Percentiles rank a stretch among this genome's conserved stretches.
Evolutionary conservation across 2,797 vertebrate species (phyloP).

Genomic region (Podargus strigoides): DNA sequence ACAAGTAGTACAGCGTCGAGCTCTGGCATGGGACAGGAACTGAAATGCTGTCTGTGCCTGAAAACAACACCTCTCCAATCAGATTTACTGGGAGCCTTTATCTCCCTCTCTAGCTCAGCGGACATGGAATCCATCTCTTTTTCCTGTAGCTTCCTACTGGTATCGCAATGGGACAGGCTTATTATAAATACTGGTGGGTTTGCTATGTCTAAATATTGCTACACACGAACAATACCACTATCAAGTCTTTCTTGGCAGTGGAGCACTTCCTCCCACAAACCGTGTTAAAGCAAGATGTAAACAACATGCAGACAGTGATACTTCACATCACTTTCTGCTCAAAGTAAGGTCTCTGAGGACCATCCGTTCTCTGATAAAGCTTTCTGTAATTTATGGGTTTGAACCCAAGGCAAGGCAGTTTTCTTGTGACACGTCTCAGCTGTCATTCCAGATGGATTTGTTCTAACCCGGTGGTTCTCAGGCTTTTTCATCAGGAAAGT

Average conservation of each 20-base stretch:
- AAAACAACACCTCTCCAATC: background rate
- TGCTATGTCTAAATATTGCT: background rate
- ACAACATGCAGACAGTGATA: background rate
- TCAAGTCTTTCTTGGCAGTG: background rate
- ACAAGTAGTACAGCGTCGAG: background rate
- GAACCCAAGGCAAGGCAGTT: background rate
- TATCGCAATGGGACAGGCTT: background rate
- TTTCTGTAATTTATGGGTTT: background rate
- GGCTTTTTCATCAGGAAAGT: conserved; percentile 35
- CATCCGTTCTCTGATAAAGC: background rate
- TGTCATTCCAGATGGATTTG: background rate
- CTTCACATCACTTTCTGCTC: background rate
- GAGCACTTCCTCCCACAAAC: background rate
- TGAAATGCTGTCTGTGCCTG: background rate
- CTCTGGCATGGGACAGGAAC: background rate
- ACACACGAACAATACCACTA: background rate
- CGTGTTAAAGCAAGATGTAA: background rate
- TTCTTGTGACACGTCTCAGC: background rate
- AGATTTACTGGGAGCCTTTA: background rate
- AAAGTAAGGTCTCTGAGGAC: background rate
- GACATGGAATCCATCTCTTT: background rate
- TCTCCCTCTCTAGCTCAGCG: background rate
- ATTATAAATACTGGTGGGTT: background rate
- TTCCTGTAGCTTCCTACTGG: background rate
- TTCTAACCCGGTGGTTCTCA: background rate